Evolutionary conservation across 2,797 vertebrate species (phyloP), one percentile per base, ranked within the genome.

Genomic region (Gadopsis bispinosus): DNA sequence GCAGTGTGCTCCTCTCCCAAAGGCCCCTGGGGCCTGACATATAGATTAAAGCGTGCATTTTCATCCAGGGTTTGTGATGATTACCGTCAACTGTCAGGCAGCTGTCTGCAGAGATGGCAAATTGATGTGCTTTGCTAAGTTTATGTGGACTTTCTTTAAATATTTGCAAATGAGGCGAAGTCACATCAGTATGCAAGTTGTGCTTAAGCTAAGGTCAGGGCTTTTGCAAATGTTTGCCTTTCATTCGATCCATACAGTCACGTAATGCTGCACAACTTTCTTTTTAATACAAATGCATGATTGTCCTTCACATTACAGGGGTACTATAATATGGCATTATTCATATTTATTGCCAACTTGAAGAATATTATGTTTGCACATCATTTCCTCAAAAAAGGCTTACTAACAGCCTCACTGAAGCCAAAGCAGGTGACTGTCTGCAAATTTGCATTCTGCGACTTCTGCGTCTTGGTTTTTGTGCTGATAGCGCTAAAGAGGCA

Each of bases 21-120:
- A 64, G 60, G 31, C 69, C 74, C 83, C 67, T 22, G 33, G 81
- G 84, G 75, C 77, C 59, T 64, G 75, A 75, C 72, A 4, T 81
- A 70, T 33, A 74, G 61, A 90, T 86, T 56, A 59, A 74, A 81
- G 6, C 73, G n/a, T 66, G 80, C 64, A 87, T 89, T 81, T 79
- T 66, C 77, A 65, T 39, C 53, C 64, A 17, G 39, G 61, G 61
- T 73, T 72, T 55, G 68, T 58, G 74, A 55, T 70, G 69, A 81
- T 89, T 33, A 8, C 50, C 48, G 41, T 64, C 79, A 43, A n/a
- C 64, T 68, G 82, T 86, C 75, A 73, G 68, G 75, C 84, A 81
- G 81, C 83, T 87, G 85, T 86, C 82, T 75, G 54, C 73, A 7
- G 22, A 45, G 69, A 77, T 83, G 75, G 43, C 13, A 59, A 61